These are phyloP conservation scores for Gnatocerus cornutus DNA, from an alignment of 2,888 invertebrate species.

Conservation along the genomic window DNA sequence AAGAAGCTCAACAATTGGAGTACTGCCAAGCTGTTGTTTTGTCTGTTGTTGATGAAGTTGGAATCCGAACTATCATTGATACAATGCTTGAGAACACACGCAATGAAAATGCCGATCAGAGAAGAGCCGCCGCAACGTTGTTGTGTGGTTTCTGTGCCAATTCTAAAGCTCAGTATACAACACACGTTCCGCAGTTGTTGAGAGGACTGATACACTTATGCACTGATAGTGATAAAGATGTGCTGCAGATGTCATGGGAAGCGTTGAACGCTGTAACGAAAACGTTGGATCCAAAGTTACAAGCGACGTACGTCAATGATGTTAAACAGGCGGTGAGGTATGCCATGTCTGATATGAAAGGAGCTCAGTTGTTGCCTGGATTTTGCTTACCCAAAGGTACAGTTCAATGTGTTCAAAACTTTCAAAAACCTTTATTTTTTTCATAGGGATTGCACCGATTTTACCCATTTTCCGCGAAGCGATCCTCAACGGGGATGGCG, in stretches of 20 bases:
- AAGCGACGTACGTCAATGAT: constrained; percentile 90
- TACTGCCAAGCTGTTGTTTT: constrained; percentile 95
- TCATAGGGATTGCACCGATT: constrained; percentile 83
- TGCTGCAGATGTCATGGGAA: constrained; percentile 92
- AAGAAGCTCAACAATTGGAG: constrained; percentile 85
- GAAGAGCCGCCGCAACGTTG: constrained; percentile 89
- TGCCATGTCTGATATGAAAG: constrained; percentile 89
- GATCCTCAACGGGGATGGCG: constrained; percentile 94
- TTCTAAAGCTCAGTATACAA: constrained; percentile 89
- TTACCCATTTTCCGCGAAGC: constrained; percentile 97
- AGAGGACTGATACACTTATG: constrained; percentile 90
- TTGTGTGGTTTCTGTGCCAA: constrained; percentile 93
- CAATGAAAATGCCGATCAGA: constrained; percentile 76
- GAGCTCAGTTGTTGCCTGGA: constrained; percentile 86
- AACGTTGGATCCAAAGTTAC: constrained; percentile 88
- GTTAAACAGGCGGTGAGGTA: constrained; percentile 94
- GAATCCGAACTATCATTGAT: constrained; percentile 90
- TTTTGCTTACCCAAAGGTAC: constrained; percentile 90
- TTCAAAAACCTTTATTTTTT: too few relatives aligned
- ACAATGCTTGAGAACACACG: constrained; percentile 86
- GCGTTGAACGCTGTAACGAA: constrained; percentile 92
- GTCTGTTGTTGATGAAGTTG: constrained; percentile 91
- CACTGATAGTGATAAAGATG: constrained; percentile 86
- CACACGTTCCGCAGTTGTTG: constrained; percentile 90
- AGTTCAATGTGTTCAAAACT: too few relatives aligned